phyloP scores from a whole-genome alignment of 2,888 invertebrate genomes.

The Minunthozetes semirufus region DNA sequence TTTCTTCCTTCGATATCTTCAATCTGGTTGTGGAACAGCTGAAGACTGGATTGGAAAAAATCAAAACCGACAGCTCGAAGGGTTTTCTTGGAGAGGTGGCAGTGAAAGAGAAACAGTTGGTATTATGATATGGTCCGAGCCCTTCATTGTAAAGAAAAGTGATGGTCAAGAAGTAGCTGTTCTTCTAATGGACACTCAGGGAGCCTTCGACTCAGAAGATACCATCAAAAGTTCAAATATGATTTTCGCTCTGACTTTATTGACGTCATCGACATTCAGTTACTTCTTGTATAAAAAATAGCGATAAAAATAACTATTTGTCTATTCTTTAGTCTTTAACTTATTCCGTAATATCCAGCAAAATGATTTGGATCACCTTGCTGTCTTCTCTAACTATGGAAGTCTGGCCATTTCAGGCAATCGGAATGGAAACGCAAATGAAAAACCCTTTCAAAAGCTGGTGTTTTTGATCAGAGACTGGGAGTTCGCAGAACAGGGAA shows the following conservation, averaged over 20 bases:
- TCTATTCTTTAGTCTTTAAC: not conserved
- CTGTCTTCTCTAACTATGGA: constrained; percentile 97
- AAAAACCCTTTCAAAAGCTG: constrained; percentile 74
- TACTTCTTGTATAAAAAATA: constrained; percentile 59
- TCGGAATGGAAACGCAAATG: too few species aligned
- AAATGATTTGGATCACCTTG: constrained; percentile 73
- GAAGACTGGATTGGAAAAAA: constrained; percentile 11
- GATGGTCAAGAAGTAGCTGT: constrained; percentile 59
- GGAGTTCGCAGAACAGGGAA: too few species aligned
- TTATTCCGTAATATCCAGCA: constrained; percentile 80
- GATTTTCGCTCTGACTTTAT: constrained; percentile 94
- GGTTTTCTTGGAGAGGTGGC: constrained; percentile 92
- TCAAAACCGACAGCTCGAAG: constrained; percentile 47
- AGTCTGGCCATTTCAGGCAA: constrained; percentile 77
- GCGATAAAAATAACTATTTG: not conserved
- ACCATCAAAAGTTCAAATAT: constrained; percentile 97
- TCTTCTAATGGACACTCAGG: constrained; percentile 86
- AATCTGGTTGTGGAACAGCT: constrained; percentile 29
- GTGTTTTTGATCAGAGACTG: constrained; percentile 90
- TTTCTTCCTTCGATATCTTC: constrained; percentile 74
- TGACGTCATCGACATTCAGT: constrained; percentile 88
- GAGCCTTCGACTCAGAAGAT: constrained; percentile 94
- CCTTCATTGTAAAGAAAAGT: constrained; percentile 65
- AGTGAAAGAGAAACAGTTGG: constrained; percentile 95
- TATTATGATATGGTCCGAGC: constrained; percentile 91